A percentile compares a stretch with the other conserved stretches of the same genome.
Evolutionary conservation across 2,888 invertebrate genomes (phyloP).

Genomic region (Noctua comes): DNA sequence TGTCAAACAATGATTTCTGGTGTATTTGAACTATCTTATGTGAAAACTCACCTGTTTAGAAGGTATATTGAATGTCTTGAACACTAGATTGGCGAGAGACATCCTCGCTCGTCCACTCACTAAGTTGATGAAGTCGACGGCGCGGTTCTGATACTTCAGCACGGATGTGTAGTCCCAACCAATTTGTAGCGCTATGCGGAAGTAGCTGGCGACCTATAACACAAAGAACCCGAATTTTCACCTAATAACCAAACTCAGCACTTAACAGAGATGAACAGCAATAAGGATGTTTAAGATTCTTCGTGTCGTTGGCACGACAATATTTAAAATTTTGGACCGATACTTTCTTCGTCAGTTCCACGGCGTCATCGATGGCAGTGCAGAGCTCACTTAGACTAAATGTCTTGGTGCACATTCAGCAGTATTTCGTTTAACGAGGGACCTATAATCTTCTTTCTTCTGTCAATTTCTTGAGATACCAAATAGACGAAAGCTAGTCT

Average conservation of each 20-base stretch:
- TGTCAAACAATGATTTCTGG: no score
- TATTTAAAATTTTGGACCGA: no score
- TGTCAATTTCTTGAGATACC: not conserved
- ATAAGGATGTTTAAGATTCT: no score
- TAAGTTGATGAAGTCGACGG: conserved; percentile 86
- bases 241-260: no score
- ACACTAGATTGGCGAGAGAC: conserved; percentile 87
- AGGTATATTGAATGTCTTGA: conserved; percentile 86
- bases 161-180: conserved; percentile 86
- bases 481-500: not conserved
- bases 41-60: conserved; percentile 74
- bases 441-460: no score
- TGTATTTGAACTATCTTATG: not conserved
- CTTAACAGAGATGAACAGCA: no score
- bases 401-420: no score
- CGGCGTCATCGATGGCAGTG: no score
- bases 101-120: conserved; percentile 86
- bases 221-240: no score
- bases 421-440: not conserved
- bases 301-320: no score
- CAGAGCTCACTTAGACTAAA: no score
- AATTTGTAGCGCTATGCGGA: conserved; percentile 86
- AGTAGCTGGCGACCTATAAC: conserved; percentile 79
- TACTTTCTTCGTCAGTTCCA: no score
- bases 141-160: conserved; percentile 84